Percentiles rank a stretch among this genome's conserved stretches.
These are phyloP conservation scores for Tyria jacobaeae DNA, from an alignment of 2,888 invertebrate genomes.

Conservation along the genomic window DNA sequence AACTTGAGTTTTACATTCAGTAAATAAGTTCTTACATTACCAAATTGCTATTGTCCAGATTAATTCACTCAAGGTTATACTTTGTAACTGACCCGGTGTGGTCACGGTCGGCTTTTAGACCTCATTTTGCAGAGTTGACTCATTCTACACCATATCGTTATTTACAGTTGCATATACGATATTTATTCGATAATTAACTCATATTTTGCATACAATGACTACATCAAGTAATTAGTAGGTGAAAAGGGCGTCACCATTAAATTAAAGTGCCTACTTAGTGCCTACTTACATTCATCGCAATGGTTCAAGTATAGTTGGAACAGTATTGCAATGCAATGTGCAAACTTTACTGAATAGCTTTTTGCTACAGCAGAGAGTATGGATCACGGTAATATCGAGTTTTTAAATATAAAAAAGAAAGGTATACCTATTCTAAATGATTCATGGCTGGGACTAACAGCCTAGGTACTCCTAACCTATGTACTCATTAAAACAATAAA, in stretches of 20 bases:
- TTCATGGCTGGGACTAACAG: neutral
- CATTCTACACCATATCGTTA: neutral
- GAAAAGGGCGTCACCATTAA: neutral
- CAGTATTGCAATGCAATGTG: no score
- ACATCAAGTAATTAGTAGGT: neutral
- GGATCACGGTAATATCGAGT: no score
- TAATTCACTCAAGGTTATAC: neutral
- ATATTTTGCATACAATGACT: neutral
- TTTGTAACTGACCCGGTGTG: neutral
- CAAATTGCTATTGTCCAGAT: constrained; percentile 10
- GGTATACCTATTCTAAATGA: neutral
- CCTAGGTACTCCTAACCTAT: no score
- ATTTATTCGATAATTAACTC: no score
- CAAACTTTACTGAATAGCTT: no score
- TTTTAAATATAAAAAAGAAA: no score
- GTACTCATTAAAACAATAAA: neutral
- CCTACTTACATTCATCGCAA: neutral
- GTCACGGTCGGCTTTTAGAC: neutral
- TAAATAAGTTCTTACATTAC: neutral
- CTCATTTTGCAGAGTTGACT: neutral
- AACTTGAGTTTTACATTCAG: constrained; percentile 11
- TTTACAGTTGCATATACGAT: neutral
- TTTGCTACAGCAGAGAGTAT: no score
- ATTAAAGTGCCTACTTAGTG: neutral
- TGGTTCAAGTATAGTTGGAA: no score